A percentile compares a stretch with the other conserved stretches of the same genome.
phyloP scores from a whole-genome alignment of 2,797 vertebrate genomes.

The Acanthis flammea region DNA sequence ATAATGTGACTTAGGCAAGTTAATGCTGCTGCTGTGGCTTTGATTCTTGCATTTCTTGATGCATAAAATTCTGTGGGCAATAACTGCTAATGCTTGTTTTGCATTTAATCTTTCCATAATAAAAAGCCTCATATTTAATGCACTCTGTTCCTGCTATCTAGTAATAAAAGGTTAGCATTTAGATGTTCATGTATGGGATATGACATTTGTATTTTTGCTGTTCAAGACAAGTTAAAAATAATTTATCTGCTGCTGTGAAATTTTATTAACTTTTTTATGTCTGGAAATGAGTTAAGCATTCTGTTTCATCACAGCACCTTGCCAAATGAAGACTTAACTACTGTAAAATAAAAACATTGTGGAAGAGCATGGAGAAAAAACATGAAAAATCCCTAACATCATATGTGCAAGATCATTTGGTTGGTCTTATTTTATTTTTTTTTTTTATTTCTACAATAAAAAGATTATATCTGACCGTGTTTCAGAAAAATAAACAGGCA shows the following conservation, averaged over 20 bases:
- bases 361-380: neutral
- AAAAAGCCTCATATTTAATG: neutral
- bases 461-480: neutral
- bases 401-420: fast-evolving
- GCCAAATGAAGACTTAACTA: neutral
- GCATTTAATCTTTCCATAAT: neutral
- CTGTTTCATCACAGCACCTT: neutral
- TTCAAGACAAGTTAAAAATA: neutral
- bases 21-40: neutral
- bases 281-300: neutral
- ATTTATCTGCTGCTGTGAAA: neutral
- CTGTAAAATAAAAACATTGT: neutral
- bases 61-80: fast-evolving
- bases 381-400: neutral
- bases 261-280: neutral
- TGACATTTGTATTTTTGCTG: neutral
- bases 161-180: neutral
- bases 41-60: neutral
- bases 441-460: neutral
- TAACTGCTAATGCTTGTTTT: neutral
- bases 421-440: no score
- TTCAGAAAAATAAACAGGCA: neutral
- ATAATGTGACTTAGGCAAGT: neutral
- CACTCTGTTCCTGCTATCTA: neutral
- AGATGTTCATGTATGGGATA: neutral